Evolutionary conservation across 2,888 invertebrate species (phyloP), one percentile per base, ranked within the genome.

Genomic region (Griposia aprilina): DNA sequence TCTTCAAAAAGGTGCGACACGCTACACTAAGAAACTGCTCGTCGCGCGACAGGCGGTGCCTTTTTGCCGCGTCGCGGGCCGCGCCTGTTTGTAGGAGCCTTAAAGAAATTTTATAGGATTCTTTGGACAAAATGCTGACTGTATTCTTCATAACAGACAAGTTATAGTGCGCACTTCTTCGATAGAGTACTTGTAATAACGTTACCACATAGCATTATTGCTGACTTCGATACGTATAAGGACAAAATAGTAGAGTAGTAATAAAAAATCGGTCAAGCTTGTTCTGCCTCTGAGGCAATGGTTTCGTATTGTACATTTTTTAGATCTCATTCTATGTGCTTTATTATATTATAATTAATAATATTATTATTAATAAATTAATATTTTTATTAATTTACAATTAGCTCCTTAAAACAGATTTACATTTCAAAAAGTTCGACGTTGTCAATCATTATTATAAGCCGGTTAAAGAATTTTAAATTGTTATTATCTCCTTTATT

Each of bases 161-260:
- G 41, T 59, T 13, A 81, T 45, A 45, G 45, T 45, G n/a, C 65
- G n/a, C 74, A 81, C n/a, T 74, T 52, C 41, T 30, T 52, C 7
- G 45, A n/a, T 11, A 26, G 20, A 82, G 76, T 76, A 65, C 68
- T 80, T 82, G 52, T 65, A 50, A 75, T 80, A 80, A 76, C 4
- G 17, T 69, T 45, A 23, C 63, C 26, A 68, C 62, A 76, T 76
- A 57, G 63, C 63, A 75, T 50, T 57, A 76, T 65, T 26, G 65
- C 68, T 80, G 76, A 69, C 76, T 80, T 52, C 17, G 23, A 60
- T 76, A 36, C 2, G 36, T 36, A 36, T 3, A 68, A 50, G 50
- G 57, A 78, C 72, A n/a, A 63, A 81, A 74, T 57, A 63, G 11
- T 68, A 4, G 15, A 65, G 17, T 15, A 66, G 41, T 10, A 50